These are phyloP conservation scores for Micromussa lordhowensis DNA, from an alignment of 92 coral and sea anemone species.

Conservation along the genomic window DNA sequence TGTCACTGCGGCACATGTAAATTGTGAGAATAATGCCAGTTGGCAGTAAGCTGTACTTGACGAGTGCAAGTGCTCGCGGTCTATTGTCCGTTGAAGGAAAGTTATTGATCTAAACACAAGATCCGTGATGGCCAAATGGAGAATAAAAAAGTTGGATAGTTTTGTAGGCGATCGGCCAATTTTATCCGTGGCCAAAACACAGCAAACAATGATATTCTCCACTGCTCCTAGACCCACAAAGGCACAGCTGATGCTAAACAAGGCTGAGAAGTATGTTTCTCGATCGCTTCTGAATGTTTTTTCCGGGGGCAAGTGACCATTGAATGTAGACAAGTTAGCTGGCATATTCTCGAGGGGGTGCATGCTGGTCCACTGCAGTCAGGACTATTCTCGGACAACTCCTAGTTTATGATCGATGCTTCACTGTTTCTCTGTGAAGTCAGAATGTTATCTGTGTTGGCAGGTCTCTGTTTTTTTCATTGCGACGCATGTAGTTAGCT, in stretches of 20 bases:
- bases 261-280: neutral
- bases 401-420: neutral
- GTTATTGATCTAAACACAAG: slow-evolving; percentile 50
- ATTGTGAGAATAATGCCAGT: slow-evolving; percentile 50
- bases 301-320: neutral
- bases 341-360: neutral
- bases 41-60: slow-evolving; percentile 47
- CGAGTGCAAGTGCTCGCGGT: neutral
- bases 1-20: slow-evolving; percentile 66
- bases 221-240: slow-evolving; percentile 56
- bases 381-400: neutral
- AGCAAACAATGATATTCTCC: slow-evolving; percentile 70
- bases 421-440: neutral
- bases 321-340: neutral
- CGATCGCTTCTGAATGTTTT: neutral
- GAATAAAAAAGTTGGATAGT: slow-evolving; percentile 44
- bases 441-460: neutral
- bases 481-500: neutral
- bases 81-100: neutral
- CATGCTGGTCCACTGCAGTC: neutral
- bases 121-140: slow-evolving; percentile 62
- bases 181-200: slow-evolving; percentile 49
- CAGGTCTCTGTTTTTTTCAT: neutral
- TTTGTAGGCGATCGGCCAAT: slow-evolving; percentile 2
- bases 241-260: slow-evolving; percentile 9